Evolutionary conservation across 1,140 invertebrate species (phyloP).

Genomic region (Babylonia areolata): DNA sequence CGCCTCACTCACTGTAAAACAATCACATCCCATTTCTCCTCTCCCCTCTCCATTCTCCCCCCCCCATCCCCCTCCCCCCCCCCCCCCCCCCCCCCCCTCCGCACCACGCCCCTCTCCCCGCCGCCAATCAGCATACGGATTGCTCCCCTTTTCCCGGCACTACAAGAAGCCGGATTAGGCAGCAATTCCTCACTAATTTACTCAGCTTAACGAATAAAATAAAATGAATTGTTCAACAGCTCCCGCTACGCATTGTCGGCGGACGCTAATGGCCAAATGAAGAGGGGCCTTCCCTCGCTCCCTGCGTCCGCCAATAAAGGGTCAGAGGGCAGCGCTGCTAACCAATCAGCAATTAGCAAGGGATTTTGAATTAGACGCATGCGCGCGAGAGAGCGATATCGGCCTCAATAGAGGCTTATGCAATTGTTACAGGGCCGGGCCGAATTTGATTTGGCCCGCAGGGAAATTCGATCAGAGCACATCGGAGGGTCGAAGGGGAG

Average conservation of each 20-base stretch:
- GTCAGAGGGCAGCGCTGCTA: conserved; percentile 35
- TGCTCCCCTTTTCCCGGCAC: conserved; percentile 16
- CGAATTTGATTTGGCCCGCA: conserved; percentile 23
- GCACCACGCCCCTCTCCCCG: background rate
- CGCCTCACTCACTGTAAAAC: background rate
- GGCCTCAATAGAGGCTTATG: conserved; percentile 37
- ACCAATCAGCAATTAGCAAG: conserved; percentile 41
- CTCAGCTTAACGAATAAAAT: conserved; percentile 42
- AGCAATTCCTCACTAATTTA: conserved; percentile 40
- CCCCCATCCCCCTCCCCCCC: background rate
- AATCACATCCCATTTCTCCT: background rate
- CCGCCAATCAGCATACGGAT: conserved; percentile 28
- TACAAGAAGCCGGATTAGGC: conserved; percentile 24
- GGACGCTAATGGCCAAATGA: conserved; percentile 38
- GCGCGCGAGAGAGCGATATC: conserved; percentile 24
- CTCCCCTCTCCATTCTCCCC: background rate
- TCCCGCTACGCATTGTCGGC: conserved; percentile 26
- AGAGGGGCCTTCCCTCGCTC: conserved; percentile 13
- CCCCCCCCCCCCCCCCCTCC: background rate
- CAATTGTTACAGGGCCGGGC: conserved; percentile 37
- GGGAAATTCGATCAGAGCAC: conserved; percentile 26
- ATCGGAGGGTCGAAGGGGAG: background rate
- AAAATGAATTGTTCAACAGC: conserved; percentile 38
- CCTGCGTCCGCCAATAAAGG: conserved; percentile 19
- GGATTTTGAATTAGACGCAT: conserved; percentile 36